Evolutionary conservation across 2,113 vertebrate species (phyloP).

Genomic region (Dendropsophus ebraccatus): DNA sequence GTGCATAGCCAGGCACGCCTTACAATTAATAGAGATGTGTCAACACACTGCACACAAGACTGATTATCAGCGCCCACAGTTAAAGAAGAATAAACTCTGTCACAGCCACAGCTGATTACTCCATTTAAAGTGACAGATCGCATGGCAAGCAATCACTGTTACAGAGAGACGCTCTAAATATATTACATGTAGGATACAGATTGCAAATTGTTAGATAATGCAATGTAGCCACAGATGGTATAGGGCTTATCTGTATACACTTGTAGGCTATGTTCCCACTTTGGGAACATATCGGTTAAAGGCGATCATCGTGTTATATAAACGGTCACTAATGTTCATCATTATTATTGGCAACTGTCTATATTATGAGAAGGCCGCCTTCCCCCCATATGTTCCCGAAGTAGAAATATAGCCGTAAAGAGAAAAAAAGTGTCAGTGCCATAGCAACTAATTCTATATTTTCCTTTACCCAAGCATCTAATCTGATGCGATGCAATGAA

Average conservation of each 20-base stretch:
- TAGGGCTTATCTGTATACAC: background rate
- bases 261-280: no score
- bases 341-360: no score
- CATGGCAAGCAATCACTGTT: background rate
- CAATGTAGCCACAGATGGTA: background rate
- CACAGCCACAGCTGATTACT: background rate
- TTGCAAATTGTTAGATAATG: background rate
- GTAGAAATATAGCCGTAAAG: no score
- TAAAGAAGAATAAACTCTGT: constrained; percentile 22
- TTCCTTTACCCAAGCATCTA: no score
- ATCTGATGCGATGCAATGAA: no score
- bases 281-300: no score
- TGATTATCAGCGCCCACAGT: constrained; percentile 38
- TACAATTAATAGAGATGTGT: constrained; percentile 49
- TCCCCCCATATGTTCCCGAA: no score
- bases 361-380: no score
- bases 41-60: constrained; percentile 36
- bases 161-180: background rate
- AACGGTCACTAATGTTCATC: no score
- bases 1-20: constrained; percentile 42
- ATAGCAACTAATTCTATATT: no score
- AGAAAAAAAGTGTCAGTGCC: no score
- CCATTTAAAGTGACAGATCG: constrained; percentile 13
- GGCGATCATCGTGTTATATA: no score
- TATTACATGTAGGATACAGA: background rate